Percentiles rank a stretch among this genome's conserved stretches.
These are phyloP conservation scores for Caenorhabditis sulstoni DNA, from an alignment of 2,888 invertebrate genomes.

Conservation along the genomic window DNA sequence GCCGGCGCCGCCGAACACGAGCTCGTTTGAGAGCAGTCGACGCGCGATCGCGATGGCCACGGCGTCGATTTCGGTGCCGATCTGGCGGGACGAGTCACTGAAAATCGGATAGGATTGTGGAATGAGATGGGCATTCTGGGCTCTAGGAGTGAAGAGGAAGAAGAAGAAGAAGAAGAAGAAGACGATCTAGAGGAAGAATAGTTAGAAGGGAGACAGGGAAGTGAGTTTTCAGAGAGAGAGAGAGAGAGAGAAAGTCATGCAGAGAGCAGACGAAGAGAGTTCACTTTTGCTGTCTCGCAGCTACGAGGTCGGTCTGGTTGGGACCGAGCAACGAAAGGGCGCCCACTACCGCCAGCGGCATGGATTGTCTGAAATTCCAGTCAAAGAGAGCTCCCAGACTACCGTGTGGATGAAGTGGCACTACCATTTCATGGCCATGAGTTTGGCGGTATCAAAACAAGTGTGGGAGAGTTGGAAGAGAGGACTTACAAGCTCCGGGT, in stretches of 20 bases:
- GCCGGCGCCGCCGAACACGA: conserved; percentile 23
- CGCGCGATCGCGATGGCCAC: conserved; percentile 76
- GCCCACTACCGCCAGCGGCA: conserved; percentile 47
- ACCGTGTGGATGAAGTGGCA: neutral
- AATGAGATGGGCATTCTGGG: neutral
- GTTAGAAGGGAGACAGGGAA: conserved; percentile 1
- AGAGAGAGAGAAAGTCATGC: conserved; percentile 26
- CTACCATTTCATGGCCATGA: neutral
- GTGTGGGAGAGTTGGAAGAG: too few relatives aligned
- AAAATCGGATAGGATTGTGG: neutral
- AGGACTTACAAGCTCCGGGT: conserved; percentile 48
- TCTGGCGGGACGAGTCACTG: conserved; percentile 63
- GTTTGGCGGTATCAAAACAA: too few relatives aligned
- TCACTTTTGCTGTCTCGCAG: conserved; percentile 36
- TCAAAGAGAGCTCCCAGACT: neutral
- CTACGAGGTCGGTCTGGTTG: conserved; percentile 28
- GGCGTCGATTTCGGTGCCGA: conserved; percentile 77
- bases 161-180: conserved; percentile 1
- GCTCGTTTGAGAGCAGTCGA: conserved; percentile 55
- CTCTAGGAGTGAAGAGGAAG: neutral
- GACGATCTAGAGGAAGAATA: neutral
- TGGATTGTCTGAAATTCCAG: conserved; percentile 47
- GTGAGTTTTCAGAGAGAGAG: conserved; percentile 4
- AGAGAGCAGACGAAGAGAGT: conserved; percentile 1
- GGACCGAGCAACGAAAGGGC: conserved; percentile 44